Conservation (phyloP, 2,797 vertebrate species). For the Tapirus indicus region DNA sequence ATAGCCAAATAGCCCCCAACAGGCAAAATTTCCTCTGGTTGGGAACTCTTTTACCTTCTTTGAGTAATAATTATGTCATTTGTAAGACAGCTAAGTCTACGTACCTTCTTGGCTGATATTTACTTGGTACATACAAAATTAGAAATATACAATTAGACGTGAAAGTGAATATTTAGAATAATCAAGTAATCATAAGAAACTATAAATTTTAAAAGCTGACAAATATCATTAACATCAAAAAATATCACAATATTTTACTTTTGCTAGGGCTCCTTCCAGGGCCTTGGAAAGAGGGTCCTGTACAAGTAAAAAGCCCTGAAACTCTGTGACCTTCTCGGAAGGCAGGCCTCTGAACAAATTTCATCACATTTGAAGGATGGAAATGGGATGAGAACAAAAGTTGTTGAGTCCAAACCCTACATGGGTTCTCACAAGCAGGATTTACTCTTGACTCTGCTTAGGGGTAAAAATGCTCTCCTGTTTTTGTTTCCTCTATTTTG, state of each 20-base stretch:
- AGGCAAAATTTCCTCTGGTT: not conserved
- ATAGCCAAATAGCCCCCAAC: not conserved
- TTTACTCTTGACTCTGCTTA: not conserved
- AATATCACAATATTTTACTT: not conserved
- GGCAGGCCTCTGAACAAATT: not conserved
- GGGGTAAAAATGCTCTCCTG: not conserved
- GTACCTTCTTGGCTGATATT: not conserved
- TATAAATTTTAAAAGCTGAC: not conserved
- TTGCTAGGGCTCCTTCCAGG: not conserved
- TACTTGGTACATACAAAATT: not conserved
- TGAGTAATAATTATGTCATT: not conserved
- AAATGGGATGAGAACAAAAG: not conserved
- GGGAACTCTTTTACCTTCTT: not conserved
- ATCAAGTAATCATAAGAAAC: not conserved
- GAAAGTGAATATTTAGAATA: constrained; percentile 3
- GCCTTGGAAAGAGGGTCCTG: not conserved
- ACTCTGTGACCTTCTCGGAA: not conserved
- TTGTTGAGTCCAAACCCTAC: not conserved
- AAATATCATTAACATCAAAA: not conserved
- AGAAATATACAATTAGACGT: not conserved
- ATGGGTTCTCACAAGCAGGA: not conserved
- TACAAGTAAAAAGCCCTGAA: not conserved
- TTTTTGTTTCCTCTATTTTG: not conserved
- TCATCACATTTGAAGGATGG: not conserved
- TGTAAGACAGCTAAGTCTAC: not conserved